Conservation (phyloP, 2,113 vertebrate species). For the Riparia riparia region DNA sequence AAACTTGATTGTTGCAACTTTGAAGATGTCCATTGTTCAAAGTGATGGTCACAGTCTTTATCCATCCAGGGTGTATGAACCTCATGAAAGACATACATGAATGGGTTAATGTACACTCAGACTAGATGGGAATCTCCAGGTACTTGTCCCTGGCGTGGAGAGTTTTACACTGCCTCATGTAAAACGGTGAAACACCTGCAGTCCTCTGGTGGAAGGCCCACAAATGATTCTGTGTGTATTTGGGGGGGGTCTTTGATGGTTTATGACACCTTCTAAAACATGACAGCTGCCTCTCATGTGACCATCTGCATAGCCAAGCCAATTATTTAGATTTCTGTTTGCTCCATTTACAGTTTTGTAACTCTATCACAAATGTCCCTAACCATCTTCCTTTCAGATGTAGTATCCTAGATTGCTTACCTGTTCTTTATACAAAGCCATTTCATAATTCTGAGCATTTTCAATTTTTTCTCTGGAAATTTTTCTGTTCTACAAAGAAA, state of each 20-base stretch:
- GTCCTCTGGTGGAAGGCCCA: background rate
- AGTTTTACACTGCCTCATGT: background rate
- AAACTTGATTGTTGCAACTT: rapidly evolving
- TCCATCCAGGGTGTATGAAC: background rate
- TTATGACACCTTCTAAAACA: background rate
- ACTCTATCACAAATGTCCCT: background rate
- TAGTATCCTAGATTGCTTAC: background rate
- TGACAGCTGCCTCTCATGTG: background rate
- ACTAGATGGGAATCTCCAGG: background rate
- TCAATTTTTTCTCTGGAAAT: background rate
- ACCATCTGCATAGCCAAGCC: background rate
- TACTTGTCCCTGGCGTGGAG: rapidly evolving
- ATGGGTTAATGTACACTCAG: background rate
- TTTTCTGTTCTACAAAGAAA: background rate
- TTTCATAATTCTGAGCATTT: background rate
- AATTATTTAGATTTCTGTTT: background rate
- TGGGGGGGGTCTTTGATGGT: background rate
- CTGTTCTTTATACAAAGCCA: background rate
- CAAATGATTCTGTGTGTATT: background rate
- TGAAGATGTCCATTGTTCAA: rapidly evolving
- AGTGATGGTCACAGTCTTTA: background rate
- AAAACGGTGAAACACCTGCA: background rate
- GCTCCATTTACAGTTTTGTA: background rate
- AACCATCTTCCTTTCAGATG: background rate
- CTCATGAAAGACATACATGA: background rate